Evolutionary conservation across 2,888 invertebrate species (phyloP), one percentile per base, ranked within the genome.

Genomic region (Epirrhoe tristata): DNA sequence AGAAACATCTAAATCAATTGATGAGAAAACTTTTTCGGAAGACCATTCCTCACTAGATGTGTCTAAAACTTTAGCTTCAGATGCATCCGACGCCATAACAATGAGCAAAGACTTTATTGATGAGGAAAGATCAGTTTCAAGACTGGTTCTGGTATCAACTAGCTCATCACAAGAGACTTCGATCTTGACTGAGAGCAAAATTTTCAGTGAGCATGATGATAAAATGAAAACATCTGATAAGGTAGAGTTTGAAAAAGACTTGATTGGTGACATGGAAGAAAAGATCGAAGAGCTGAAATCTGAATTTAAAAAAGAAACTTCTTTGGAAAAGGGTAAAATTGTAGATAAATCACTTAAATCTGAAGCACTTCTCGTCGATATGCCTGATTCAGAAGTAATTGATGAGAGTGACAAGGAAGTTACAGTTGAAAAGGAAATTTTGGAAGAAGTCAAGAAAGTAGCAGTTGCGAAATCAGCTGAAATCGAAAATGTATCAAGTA

Each of bases 61-160:
- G 16, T 93, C 93, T n/a, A 93, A 93, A 72, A 93, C 93, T 7
- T 81, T 93, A 74, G 93, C 93, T n/a, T 92, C 93, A 31, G 93
- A 93, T 78, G 89, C 80, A 12, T 93, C 93, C 14, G 93, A 93
- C 66, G 88, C 83, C 6, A 87, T 91, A 5, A 88, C 90, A 32
- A 79, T 88, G 39, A 91, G 91, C 65, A 90, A 81, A 76, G 93
- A 93, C 52, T 90, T 87, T 73, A 79, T 88, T 65, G 91, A 91
- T 71, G 89, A 91, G 61, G 92, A 91, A 52, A 85, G 82, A 76
- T 91, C 91, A 61, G 72, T 81, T 48, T 92, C 92, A 0, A 88
- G 82, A 77, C 67, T 87, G 14, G 75, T 87, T 0, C 84, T 81
- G 74, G 77, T 87, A 60, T 88, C 91, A 24, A 86, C 87, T 0